Percentiles rank a stretch among this genome's conserved stretches.
These are phyloP conservation scores for Drosophila eohydei DNA, from an alignment of 2,888 invertebrate species.

Conservation along the genomic window DNA sequence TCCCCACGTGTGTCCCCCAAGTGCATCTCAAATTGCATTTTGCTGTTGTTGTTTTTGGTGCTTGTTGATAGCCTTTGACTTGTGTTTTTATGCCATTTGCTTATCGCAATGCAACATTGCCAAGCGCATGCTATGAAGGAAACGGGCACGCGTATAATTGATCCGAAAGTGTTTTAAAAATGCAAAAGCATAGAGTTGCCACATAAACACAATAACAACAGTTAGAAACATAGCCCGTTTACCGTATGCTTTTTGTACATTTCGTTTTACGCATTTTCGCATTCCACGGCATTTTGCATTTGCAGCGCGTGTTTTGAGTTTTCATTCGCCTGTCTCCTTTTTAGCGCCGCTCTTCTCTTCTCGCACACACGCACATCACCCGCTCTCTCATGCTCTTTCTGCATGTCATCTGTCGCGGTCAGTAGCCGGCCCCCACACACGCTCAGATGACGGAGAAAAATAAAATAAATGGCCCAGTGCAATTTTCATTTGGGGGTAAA, in stretches of 20 bases:
- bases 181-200: constrained; percentile 40
- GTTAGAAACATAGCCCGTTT: constrained; percentile 26
- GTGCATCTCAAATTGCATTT: constrained; percentile 53
- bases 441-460: constrained; percentile 20
- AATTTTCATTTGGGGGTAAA: constrained; percentile 28
- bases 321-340: constrained; percentile 40
- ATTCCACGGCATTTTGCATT: constrained; percentile 49
- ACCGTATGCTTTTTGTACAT: constrained; percentile 41
- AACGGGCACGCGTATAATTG: constrained; percentile 42
- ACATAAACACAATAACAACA: constrained; percentile 27
- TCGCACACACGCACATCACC: constrained; percentile 16
- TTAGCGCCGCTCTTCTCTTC: constrained; percentile 17
- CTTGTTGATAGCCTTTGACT: constrained; percentile 68
- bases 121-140: constrained; percentile 17
- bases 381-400: constrained; percentile 61
- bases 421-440: constrained; percentile 57
- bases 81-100: constrained; percentile 9
- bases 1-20: constrained; percentile 45
- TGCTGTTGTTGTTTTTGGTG: constrained; percentile 27
- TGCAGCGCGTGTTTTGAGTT: constrained; percentile 53
- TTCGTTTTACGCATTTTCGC: constrained; percentile 60
- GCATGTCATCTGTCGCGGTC: constrained; percentile 77
- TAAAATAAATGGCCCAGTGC: constrained; percentile 28
- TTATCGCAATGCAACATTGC: constrained; percentile 47
- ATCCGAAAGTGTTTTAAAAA: constrained; percentile 30